A percentile compares a stretch with the other conserved stretches of the same genome.
These are phyloP conservation scores for Phaonia tiefii DNA, from an alignment of 2,888 invertebrate genomes.

Conservation along the genomic window DNA sequence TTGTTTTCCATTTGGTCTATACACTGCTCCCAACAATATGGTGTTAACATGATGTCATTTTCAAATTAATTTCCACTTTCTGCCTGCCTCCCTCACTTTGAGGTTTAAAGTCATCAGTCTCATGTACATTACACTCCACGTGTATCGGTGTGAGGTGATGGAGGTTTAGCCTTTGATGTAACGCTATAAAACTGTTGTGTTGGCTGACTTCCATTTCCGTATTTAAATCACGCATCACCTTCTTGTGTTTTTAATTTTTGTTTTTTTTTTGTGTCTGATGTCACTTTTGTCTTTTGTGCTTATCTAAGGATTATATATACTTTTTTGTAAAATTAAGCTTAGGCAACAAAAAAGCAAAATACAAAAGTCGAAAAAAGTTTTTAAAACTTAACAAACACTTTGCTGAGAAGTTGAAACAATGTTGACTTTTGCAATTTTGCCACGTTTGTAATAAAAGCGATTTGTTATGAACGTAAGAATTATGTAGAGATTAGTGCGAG, in stretches of 20 bases:
- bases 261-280: too few species aligned
- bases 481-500: background rate
- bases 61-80: constrained; percentile 43
- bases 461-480: constrained; percentile 3
- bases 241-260: constrained; percentile 21
- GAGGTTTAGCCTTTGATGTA: background rate
- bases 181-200: constrained; percentile 36
- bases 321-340: constrained; percentile 2
- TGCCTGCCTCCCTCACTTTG: too few species aligned
- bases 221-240: constrained; percentile 60
- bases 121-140: too few species aligned
- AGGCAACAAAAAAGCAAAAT: background rate
- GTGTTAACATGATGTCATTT: constrained; percentile 65
- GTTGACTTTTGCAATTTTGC: constrained; percentile 21
- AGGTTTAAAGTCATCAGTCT: too few species aligned
- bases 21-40: constrained; percentile 50
- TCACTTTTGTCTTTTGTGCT: background rate
- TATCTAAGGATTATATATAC: background rate
- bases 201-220: constrained; percentile 49
- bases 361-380: background rate
- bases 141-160: background rate
- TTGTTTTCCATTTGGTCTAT: constrained; percentile 5
- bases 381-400: too few species aligned
- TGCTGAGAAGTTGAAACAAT: constrained; percentile 7
- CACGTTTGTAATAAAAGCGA: background rate